Base-by-base conservation (phyloP, 2,797 vertebrate species). In the Geotria australis region DNA sequence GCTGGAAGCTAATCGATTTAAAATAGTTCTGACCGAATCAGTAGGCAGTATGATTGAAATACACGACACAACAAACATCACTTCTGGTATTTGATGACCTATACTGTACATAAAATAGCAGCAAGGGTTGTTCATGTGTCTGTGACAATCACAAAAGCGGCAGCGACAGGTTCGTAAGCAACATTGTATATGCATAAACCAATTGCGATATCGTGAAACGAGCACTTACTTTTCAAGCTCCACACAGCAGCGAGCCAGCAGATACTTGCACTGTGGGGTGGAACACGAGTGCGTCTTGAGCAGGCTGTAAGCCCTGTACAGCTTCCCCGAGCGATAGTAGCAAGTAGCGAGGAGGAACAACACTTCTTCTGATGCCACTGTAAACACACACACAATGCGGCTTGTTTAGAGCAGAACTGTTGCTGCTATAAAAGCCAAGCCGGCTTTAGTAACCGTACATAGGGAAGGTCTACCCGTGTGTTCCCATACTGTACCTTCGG, bases 271-370 rank as follows among this genome's bases (percentile, higher is more conserved):
- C 57, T 94, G 88, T 0, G 86, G 83, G 3, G 82, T 86, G 61
- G 83, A 83, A 68, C 83, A 94, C 72, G 83, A 94, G 72, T 96
- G 89, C 59, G 83, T 80, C 74, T 95, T 96, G 61, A 96, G 76
- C 58, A 96, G 80, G 63, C 83, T 75, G 69, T 95, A 95, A 5
- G 89, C 88, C 73, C 94, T 94, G 62, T 95, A 96, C 2, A 84
- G 77, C 69, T 95, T 96, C 69, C 89, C 88, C 62, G 89, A 96
- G 72, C 88, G 83, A 68, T 94, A 88, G 64, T 94, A 95, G 70
- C 89, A 95, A 3, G 89, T 95, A 47, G 88, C 86, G 73, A 95
- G 63, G 63, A 95, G 76, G 71, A 93, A 93, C 64, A 89, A 77
- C 3, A 80, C 81, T 69, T 93, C 85, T 72, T 89, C 84, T 47